Evolutionary conservation across 2,113 vertebrate species (phyloP), one percentile per base, ranked within the genome.

Genomic region (Etheostoma spectabile): DNA sequence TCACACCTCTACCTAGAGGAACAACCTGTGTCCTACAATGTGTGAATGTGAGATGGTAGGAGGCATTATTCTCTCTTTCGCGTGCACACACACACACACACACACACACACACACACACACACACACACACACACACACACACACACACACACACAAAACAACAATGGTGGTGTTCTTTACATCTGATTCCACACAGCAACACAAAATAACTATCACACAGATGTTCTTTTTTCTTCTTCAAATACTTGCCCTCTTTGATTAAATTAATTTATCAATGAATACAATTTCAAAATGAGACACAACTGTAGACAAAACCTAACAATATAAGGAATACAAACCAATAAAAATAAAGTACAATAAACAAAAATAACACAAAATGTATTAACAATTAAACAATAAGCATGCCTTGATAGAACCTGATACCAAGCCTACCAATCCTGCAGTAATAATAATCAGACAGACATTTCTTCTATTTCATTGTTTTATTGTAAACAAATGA

Each of bases 1-100:
- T 86, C 80, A 78, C 89, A 85, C 84, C 89, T 88, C 71, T 30
- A 7, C 27, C 45, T 35, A 81, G 30, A 73, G 82, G 35, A 77
- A 59, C 78, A 77, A 86, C 73, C 57, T 79, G 69, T 56, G 49
- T 69, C 67, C 53, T 48, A 64, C 49, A 80, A 72, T 27, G 52
- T 82, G 83, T 60, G 76, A 77, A 88, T 61, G 60, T 71, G 33
- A 80, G 49, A 74, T 33, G 52, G n/a, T n/a, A 35, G 53, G 19
- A 73, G 66, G 27, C 3, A 46, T 22, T 5, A 27, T 35, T 59
- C 45, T 19, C 27, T 53, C 24, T 49, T 4, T 21, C 33, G 55
- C 76, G 6, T 33, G 7, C 52, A 42, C 55, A 10, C 59, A 46
- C 22, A 60, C 77, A 30, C 64, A 52, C 56, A 30, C 6, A 48